Base-by-base conservation (phyloP, 2,797 vertebrate species). In the Coccyzus lansbergi region DNA sequence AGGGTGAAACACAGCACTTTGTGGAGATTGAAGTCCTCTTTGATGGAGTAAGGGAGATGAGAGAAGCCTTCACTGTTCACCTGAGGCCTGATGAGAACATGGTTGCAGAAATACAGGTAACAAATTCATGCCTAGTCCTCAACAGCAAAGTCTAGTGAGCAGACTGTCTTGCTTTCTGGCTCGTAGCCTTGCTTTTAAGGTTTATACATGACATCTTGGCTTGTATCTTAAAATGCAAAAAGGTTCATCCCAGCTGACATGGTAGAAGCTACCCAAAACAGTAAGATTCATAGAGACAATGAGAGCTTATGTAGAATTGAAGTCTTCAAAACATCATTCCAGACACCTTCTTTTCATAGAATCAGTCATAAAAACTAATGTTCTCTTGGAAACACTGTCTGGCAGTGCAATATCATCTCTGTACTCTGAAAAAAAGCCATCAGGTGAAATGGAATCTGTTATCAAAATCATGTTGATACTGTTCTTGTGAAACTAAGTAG, bases 11-110 rank as follows among this genome's bases (percentile, higher is more conserved):
- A 28, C 97, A 98, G 75, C 99, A 99, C 26, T 58, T 97, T 62
- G 98, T 99, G 96, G 98, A 99, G 96, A 98, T 99, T 90, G 98
- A 99, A 97, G 96, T 99, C 46, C 95, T 99, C 28, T 99, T 98
- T 48, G 99, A 99, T 64, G 98, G 98, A 13, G 59, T 98, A 70
- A 97, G 98, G 95, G 99, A 99, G 93, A 99, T 99, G 99, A 98
- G 99, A 88, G 99, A 99, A 94, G 98, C 99, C 62, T 99, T 99
- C 95, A 99, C 99, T 17, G 98, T 99, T 83, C 99, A 99, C 80
- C 97, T 99, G 83, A 99, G 98, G 83, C 98, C 99, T 5, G 99
- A 99, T 88, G 99, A 99, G 94, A 99, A 99, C 94, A 99, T 99
- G 99, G 96, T 99, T 29, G 99, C 99, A 71, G 99, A 99, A 96